Conservation (phyloP, 2,113 vertebrate species). For the Antechinus flavipes region DNA sequence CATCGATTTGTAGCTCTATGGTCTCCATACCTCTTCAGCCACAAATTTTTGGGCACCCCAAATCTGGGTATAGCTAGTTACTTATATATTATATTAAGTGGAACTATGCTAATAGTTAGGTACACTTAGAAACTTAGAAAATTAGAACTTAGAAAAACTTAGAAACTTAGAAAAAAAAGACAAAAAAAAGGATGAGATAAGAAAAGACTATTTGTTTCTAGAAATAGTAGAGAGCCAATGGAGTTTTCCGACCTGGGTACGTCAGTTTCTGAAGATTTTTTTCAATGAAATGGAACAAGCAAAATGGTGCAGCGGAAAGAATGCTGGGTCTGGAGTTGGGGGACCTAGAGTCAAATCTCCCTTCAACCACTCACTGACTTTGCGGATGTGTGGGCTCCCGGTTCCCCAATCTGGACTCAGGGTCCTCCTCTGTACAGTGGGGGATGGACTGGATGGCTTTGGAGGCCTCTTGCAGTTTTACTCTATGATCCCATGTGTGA, state of each 20-base stretch:
- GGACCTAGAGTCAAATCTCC: neutral
- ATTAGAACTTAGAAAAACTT: too few relatives aligned
- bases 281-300: neutral
- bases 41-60: neutral
- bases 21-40: neutral
- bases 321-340: neutral
- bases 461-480: neutral
- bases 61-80: neutral
- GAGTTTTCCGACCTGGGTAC: neutral
- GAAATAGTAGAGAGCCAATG: neutral
- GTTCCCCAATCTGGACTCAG: neutral
- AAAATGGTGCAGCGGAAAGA: neutral
- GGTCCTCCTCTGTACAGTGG: neutral
- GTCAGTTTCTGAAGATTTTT: neutral
- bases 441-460: neutral
- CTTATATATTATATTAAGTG: neutral
- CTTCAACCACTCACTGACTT: neutral
- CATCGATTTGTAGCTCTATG: neutral
- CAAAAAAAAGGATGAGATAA: neutral
- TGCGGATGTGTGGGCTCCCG: neutral
- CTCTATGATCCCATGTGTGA: neutral
- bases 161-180: neutral
- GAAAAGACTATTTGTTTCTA: neutral
- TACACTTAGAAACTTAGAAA: neutral
- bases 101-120: neutral